phyloP scores from a whole-genome alignment of 2,888 invertebrate genomes.

The Coleophora flavipennella region DNA sequence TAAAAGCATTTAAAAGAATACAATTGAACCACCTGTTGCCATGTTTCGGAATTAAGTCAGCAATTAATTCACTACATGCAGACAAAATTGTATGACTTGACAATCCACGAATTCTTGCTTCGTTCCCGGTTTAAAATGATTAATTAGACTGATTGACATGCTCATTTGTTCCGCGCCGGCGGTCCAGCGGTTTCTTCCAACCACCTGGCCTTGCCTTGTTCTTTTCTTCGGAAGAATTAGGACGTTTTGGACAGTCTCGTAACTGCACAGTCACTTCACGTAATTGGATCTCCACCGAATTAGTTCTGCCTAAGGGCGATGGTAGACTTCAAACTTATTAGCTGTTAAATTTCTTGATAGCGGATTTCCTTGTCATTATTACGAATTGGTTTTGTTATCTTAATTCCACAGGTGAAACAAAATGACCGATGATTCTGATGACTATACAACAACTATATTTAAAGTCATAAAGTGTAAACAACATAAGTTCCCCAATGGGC shows the following conservation, averaged over 20 bases:
- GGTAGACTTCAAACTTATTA: slow-evolving; percentile 39
- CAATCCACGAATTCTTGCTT: too few relatives aligned
- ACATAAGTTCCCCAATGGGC: too few relatives aligned
- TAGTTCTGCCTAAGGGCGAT: slow-evolving; percentile 36
- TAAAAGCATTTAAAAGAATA: too few relatives aligned
- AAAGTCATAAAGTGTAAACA: too few relatives aligned
- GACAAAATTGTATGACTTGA: too few relatives aligned
- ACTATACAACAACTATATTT: too few relatives aligned
- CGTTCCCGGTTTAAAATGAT: slow-evolving; percentile 35
- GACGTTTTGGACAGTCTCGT: slow-evolving; percentile 43
- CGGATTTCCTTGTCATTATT: slow-evolving; percentile 19
- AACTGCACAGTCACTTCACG: slow-evolving; percentile 59
- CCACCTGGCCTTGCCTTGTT: too few relatives aligned
- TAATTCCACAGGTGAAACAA: too few relatives aligned
- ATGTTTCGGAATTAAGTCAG: too few relatives aligned
- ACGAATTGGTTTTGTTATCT: slow-evolving; percentile 19
- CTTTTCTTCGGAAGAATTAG: slow-evolving; percentile 50
- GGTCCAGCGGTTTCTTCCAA: slow-evolving; percentile 29
- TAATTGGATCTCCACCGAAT: slow-evolving; percentile 57
- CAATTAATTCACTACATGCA: too few relatives aligned
- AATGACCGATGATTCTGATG: too few relatives aligned
- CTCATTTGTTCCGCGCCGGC: slow-evolving; percentile 53
- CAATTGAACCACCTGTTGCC: too few relatives aligned
- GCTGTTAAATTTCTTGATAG: slow-evolving; percentile 22
- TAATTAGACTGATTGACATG: slow-evolving; percentile 66